These are phyloP conservation scores for Myxocyprinus asiaticus DNA, from an alignment of 2,113 vertebrate species.

Conservation along the genomic window DNA sequence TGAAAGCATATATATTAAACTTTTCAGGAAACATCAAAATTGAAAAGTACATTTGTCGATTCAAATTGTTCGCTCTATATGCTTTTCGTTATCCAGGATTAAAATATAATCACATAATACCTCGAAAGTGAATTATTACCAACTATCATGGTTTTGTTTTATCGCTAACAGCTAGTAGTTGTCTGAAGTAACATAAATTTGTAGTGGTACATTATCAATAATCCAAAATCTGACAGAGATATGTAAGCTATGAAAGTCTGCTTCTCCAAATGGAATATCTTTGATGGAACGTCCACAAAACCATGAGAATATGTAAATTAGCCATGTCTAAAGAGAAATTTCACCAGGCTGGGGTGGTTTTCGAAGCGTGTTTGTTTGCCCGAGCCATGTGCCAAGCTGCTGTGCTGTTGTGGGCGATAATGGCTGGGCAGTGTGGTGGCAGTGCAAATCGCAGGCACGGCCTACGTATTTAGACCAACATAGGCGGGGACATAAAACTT, in stretches of 20 bases:
- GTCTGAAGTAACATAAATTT: neutral
- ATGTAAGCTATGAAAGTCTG: neutral
- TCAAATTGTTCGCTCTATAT: neutral
- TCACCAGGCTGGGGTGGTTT: slow-evolving; percentile 10
- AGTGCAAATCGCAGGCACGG: slow-evolving; percentile 38
- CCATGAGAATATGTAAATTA: slow-evolving; percentile 38
- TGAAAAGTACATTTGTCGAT: neutral
- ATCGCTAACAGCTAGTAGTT: no score
- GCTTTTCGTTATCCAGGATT: slow-evolving; percentile 11
- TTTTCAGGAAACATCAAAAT: neutral
- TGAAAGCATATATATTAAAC: slow-evolving; percentile 6
- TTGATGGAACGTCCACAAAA: slow-evolving; percentile 37
- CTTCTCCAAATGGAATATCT: neutral
- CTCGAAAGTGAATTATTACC: slow-evolving; percentile 24
- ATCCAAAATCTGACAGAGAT: neutral
- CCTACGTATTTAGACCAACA: slow-evolving; percentile 69
- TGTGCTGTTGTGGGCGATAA: slow-evolving; percentile 3
- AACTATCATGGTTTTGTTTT: slow-evolving; percentile 50
- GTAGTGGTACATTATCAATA: neutral
- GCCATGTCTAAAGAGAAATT: neutral
- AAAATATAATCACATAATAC: slow-evolving; percentile 4
- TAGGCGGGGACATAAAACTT: slow-evolving; percentile 73
- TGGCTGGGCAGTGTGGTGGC: slow-evolving; percentile 47
- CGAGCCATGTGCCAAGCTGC: neutral
- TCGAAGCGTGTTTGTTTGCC: neutral